Conservation (phyloP, 2,797 vertebrate species). For the Silurus aristotelis region DNA sequence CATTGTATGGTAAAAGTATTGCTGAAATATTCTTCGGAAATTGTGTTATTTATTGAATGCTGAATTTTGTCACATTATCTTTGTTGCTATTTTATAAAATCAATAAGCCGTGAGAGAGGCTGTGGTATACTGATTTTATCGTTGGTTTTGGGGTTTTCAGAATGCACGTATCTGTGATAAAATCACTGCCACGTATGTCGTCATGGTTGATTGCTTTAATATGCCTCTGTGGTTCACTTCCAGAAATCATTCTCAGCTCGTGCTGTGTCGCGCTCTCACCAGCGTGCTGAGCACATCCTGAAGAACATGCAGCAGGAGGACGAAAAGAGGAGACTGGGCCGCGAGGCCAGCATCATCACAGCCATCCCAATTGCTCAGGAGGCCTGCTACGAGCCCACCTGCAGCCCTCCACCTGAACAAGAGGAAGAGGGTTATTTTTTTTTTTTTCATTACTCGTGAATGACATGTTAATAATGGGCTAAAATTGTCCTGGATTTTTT, state of each 20-base stretch:
- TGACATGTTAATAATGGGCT: neutral
- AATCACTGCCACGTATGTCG: neutral
- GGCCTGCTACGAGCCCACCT: slow-evolving; percentile 95
- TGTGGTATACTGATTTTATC: neutral
- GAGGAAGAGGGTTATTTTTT: slow-evolving; percentile 91
- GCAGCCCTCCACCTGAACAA: slow-evolving; percentile 91
- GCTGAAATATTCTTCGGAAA: neutral
- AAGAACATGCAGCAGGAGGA: slow-evolving; percentile 99
- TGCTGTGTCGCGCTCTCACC: slow-evolving; percentile 96
- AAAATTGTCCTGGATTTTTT: neutral
- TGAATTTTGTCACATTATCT: neutral
- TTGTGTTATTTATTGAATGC: neutral
- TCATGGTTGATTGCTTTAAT: neutral
- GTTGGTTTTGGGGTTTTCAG: neutral
- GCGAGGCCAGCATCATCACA: slow-evolving; percentile 97
- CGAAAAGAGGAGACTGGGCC: slow-evolving; percentile 91
- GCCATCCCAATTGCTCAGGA: slow-evolving; percentile 97
- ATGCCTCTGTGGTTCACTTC: neutral
- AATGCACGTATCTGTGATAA: neutral
- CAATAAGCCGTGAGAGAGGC: too few relatives aligned
- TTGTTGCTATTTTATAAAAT: neutral
- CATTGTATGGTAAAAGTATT: neutral
- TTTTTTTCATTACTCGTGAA: neutral
- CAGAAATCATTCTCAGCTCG: slow-evolving; percentile 98
- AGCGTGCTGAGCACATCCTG: slow-evolving; percentile 95